These are phyloP conservation scores for Lysandra coridon DNA, from an alignment of 2,888 invertebrate genomes.

Conservation along the genomic window DNA sequence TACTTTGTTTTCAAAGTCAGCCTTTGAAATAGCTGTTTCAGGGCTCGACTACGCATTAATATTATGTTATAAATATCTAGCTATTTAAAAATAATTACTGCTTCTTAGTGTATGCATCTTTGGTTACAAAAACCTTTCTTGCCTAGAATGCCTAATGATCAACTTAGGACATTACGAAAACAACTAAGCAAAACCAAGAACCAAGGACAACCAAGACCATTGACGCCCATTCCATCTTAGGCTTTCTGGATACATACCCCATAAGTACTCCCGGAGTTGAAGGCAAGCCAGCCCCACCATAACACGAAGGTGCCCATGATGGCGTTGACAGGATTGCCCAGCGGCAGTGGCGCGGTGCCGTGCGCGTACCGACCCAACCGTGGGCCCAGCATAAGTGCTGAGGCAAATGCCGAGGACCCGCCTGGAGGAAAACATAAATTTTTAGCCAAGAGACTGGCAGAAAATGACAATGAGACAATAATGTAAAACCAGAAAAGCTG, in stretches of 20 bases:
- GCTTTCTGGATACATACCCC: conserved; percentile 73
- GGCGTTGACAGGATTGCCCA: conserved; percentile 94
- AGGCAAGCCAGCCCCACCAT: conserved; percentile 99
- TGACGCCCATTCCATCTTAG: too few species aligned
- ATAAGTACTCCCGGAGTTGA: conserved; percentile 95
- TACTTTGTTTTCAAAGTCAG: conserved; percentile 21
- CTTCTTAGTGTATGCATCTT: background rate
- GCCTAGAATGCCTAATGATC: background rate
- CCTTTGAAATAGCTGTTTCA: background rate
- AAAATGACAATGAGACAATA: too few species aligned
- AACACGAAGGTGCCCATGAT: conserved; percentile 95
- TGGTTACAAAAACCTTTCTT: background rate
- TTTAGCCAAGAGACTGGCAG: too few species aligned
- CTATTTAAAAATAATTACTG: background rate
- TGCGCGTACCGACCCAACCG: conserved; percentile 91
- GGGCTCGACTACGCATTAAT: background rate
- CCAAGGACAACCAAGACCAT: too few species aligned
- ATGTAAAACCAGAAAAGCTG: too few species aligned
- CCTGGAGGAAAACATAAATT: conserved; percentile 57
- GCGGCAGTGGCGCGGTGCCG: conserved; percentile 86
- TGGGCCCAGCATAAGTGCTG: conserved; percentile 94
- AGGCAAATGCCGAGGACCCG: conserved; percentile 89
- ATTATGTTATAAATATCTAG: background rate
- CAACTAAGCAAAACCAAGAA: background rate
- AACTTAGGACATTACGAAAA: background rate